Evolutionary conservation across 2,888 invertebrate genomes (phyloP), one percentile per base, ranked within the genome.

Genomic region (Coleophora flavipennella): DNA sequence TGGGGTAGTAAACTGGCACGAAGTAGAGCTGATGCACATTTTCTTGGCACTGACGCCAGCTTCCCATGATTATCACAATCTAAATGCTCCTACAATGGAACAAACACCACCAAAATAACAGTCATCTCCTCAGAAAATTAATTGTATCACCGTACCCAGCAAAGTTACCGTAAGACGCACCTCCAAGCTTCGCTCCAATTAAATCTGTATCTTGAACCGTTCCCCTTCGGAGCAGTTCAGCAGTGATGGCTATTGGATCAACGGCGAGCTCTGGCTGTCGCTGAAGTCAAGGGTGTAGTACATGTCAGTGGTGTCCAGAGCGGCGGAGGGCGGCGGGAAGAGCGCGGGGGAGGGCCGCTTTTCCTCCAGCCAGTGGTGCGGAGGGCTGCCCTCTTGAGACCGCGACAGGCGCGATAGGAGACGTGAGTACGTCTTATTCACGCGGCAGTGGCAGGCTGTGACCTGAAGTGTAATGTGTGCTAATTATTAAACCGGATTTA

Each of bases 231-330:
- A 69, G 70, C 75, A 78, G 80, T 78, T 75, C 77, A 61, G 44
- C 45, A 80, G 65, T 72, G 77, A 74, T 70, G 75, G 80, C 79
- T 88, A 91, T 88, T 91, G 90, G 61, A 92, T 92, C 55, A 92
- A 87, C 25, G 92, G 92, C 12, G 91, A 90, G 64, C 89, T 90
- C 70, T 91, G 91, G 57, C 90, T 91, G 80, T 91, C 91, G 65
- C 90, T 90, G 83, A 91, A 91, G 74, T 92, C 92, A 53, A 92
- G 87, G 35, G 91, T 91, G 79, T 91, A 91, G 76, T 91, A 91
- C 89, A 92, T 91, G 60, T 91, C 91, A 20, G 90, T 88, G 55
- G 90, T 89, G 66, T 91, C 88, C 55, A 90, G 86, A 50, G 88
- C 78, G 41, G 86, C 79, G 39, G 87, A 51, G 62, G 73, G 52